Evolutionary conservation across 1,140 invertebrate species (phyloP).

Genomic region (Brachionus manjavacas): DNA sequence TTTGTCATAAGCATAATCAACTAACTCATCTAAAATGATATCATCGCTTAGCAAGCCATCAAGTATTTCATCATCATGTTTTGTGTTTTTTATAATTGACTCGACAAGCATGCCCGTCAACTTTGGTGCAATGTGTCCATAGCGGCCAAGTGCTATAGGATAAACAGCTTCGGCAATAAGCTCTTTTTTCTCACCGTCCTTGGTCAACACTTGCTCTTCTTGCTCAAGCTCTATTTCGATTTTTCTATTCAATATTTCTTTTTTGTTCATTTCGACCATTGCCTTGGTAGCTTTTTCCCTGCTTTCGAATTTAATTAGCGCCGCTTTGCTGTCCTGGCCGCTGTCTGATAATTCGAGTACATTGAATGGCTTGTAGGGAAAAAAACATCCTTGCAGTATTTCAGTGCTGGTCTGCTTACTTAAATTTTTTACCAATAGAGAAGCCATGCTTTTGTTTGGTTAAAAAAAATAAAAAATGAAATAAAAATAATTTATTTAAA

Average conservation of each 20-base stretch:
- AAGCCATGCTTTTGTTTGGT: background rate
- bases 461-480: background rate
- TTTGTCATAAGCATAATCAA: slow-evolving; percentile 7
- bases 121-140: background rate
- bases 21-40: background rate
- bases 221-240: background rate
- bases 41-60: background rate
- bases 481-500: slow-evolving; percentile 37
- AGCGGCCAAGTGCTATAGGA: background rate
- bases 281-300: background rate
- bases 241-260: slow-evolving; percentile 4
- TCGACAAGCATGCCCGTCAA: background rate
- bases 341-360: background rate
- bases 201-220: background rate
- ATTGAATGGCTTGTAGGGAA: background rate
- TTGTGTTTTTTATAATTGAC: background rate
- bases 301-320: background rate
- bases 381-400: background rate
- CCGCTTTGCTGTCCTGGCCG: background rate
- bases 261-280: background rate
- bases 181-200: background rate
- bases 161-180: background rate
- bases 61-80: background rate
- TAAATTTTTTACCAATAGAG: slow-evolving; percentile 19
- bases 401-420: background rate